phyloP scores from a whole-genome alignment of 2,888 invertebrate genomes.

The Lochmaea capreae region DNA sequence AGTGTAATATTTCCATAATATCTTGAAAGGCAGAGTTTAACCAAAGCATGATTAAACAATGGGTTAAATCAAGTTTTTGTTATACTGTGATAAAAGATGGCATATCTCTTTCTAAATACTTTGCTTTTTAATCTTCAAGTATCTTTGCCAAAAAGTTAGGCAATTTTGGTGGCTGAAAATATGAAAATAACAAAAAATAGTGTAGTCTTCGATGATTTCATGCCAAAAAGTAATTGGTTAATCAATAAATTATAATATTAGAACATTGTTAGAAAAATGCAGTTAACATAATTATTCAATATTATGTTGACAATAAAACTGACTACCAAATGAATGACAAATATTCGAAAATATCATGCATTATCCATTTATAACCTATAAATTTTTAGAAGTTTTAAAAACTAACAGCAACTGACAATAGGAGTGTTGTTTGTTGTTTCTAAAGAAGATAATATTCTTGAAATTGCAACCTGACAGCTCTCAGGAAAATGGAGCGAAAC shows the following conservation, averaged over 20 bases:
- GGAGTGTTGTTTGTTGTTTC: too few species aligned
- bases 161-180: conserved; percentile 59
- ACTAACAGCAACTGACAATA: too few species aligned
- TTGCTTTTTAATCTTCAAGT: conserved; percentile 54
- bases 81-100: conserved; percentile 46
- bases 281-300: conserved; percentile 24
- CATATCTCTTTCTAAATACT: conserved; percentile 35
- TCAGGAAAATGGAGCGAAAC: too few species aligned
- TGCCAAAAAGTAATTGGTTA: conserved; percentile 44
- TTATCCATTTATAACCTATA: not conserved
- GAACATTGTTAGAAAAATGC: conserved; percentile 36
- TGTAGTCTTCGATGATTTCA: conserved; percentile 39
- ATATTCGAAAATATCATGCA: not conserved
- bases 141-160: conserved; percentile 59
- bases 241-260: conserved; percentile 15
- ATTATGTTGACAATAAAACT: not conserved
- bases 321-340: not conserved
- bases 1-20: conserved; percentile 14
- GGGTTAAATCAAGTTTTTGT: conserved; percentile 40
- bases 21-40: conserved; percentile 32
- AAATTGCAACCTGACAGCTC: too few species aligned
- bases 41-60: conserved; percentile 35
- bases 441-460: too few species aligned
- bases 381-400: too few species aligned
- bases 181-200: conserved; percentile 50